Percentiles rank a stretch among this genome's conserved stretches.
These are phyloP conservation scores for Notoglanidium macrostoma DNA, from an alignment of 2,797 vertebrate species.

Conservation along the genomic window DNA sequence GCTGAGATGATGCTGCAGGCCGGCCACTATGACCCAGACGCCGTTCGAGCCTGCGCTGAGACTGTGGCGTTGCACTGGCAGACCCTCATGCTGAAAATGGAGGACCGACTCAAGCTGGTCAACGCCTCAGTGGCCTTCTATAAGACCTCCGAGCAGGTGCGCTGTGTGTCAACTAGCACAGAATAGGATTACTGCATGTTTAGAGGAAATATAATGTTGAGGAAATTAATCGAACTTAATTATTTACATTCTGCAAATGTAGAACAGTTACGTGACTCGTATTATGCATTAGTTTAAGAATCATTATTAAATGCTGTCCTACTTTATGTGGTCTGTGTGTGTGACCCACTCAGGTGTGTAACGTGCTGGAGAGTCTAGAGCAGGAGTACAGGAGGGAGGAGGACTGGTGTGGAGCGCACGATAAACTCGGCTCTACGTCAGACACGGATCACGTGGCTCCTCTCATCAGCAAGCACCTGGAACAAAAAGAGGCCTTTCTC, in stretches of 20 bases:
- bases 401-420: slow-evolving; percentile 93
- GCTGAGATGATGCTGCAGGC: slow-evolving; percentile 91
- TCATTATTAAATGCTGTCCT: background rate
- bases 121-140: slow-evolving; percentile 98
- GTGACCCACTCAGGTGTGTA: slow-evolving; percentile 83
- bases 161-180: background rate
- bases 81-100: slow-evolving; percentile 96
- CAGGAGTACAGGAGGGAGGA: slow-evolving; percentile 96
- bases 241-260: background rate
- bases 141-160: slow-evolving; percentile 96
- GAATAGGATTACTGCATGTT: background rate
- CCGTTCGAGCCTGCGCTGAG: slow-evolving; percentile 91
- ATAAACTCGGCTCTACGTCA: slow-evolving; percentile 84
- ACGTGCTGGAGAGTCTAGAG: slow-evolving; percentile 87
- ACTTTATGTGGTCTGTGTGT: background rate
- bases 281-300: background rate
- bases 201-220: background rate
- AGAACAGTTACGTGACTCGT: background rate
- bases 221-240: background rate
- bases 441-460: slow-evolving; percentile 88
- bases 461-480: slow-evolving; percentile 95
- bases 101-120: slow-evolving; percentile 94
- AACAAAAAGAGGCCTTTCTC: slow-evolving; percentile 97
- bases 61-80: slow-evolving; percentile 98
- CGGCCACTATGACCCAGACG: slow-evolving; percentile 92